A percentile compares a stretch with the other conserved stretches of the same genome.
phyloP scores from a whole-genome alignment of 2,113 vertebrate species.

The Mormyrus iriodes region DNA sequence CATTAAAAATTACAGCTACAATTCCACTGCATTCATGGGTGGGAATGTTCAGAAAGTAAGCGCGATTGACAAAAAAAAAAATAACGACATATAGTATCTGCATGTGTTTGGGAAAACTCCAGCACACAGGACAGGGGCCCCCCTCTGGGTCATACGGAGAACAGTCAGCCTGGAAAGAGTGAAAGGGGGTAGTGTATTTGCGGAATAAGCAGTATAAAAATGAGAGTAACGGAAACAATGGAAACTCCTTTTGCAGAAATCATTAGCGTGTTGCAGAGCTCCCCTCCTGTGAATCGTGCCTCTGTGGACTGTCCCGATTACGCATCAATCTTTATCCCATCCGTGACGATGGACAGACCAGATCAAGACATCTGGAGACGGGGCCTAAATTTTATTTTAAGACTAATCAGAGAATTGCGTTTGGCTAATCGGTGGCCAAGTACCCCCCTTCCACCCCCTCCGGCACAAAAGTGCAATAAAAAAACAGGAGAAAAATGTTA shows the following conservation, averaged over 20 bases:
- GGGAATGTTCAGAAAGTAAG: background rate
- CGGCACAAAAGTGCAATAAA: background rate
- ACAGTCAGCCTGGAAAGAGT: background rate
- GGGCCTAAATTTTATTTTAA: background rate
- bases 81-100: background rate
- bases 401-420: background rate
- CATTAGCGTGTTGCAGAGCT: background rate
- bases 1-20: background rate
- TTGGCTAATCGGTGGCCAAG: background rate
- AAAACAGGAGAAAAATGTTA: background rate
- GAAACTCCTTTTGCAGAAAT: background rate
- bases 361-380: background rate
- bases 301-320: background rate
- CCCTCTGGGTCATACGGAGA: background rate
- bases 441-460: background rate
- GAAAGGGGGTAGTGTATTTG: background rate
- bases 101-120: too few species aligned
- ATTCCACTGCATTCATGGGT: background rate
- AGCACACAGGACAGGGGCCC: background rate
- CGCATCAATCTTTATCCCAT: background rate
- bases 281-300: background rate
- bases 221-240: background rate
- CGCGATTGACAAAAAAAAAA: background rate
- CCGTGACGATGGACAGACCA: background rate
- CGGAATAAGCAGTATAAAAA: background rate